A percentile compares a stretch with the other conserved stretches of the same genome.
These are phyloP conservation scores for Podiceps cristatus DNA, from an alignment of 2,113 vertebrate genomes.

Conservation along the genomic window DNA sequence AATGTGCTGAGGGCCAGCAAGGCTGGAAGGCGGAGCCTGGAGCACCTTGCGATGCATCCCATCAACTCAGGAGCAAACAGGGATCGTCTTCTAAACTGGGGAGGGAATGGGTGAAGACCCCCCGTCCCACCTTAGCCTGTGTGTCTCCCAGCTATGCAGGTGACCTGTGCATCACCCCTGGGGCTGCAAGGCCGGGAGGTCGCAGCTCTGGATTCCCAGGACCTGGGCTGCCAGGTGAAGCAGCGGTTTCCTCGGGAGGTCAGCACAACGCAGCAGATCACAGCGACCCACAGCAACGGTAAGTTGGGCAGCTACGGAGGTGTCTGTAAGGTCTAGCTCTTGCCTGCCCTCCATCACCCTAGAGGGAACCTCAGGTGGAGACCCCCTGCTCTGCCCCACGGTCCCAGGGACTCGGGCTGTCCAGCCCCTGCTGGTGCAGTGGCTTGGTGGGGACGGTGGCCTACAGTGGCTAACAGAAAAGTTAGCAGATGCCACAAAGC, in stretches of 20 bases:
- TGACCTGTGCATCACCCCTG: not conserved
- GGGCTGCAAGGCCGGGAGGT: not conserved
- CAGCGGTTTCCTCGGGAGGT: not conserved
- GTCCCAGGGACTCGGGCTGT: not conserved
- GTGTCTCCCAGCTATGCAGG: constrained; percentile 46
- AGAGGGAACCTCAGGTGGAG: not conserved
- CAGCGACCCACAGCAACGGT: constrained; percentile 23
- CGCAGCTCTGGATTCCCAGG: not conserved
- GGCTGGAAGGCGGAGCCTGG: not conserved
- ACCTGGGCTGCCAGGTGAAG: constrained; percentile 28
- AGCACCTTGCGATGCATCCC: not conserved
- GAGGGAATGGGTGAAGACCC: not conserved
- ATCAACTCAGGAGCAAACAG: not conserved
- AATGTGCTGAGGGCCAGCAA: fast-evolving
- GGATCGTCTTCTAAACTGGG: not conserved
- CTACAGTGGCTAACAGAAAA: not conserved
- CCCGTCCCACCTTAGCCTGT: not conserved
- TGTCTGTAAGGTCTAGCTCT: fast-evolving
- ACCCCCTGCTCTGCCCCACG: not conserved
- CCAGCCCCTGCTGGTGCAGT: fast-evolving
- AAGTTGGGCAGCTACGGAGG: not conserved
- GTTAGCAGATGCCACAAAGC: not conserved
- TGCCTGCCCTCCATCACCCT: not conserved
- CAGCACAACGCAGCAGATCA: not conserved
- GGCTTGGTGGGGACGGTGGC: not conserved